phyloP scores from a whole-genome alignment of 2,888 invertebrate genomes.

The Oscheius onirici region DNA sequence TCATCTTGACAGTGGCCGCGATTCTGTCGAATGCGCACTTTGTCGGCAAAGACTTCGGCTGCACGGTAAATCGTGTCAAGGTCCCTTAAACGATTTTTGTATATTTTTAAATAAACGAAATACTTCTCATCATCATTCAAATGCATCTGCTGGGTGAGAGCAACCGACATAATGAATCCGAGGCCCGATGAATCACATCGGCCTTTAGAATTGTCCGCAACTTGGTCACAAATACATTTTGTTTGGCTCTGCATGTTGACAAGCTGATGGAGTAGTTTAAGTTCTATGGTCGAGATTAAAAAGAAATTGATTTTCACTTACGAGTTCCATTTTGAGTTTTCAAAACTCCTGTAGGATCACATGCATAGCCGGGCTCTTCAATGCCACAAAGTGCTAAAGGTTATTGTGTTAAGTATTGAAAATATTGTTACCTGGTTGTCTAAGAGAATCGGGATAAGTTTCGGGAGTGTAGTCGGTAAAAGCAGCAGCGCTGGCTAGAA shows the following conservation, averaged over 20 bases:
- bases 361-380: slow-evolving; percentile 23
- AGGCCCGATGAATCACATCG: slow-evolving; percentile 14
- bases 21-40: slow-evolving; percentile 38
- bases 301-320: slow-evolving; percentile 1
- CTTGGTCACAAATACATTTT: slow-evolving; percentile 22
- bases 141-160: slow-evolving; percentile 25
- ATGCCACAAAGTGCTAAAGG: slow-evolving; percentile 22
- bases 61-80: slow-evolving; percentile 34
- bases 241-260: slow-evolving; percentile 15
- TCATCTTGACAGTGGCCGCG: slow-evolving; percentile 52
- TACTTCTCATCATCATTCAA: slow-evolving; percentile 30
- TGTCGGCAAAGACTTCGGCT: slow-evolving; percentile 49
- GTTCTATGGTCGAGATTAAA: not conserved
- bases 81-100: slow-evolving; percentile 32
- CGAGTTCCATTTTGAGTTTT: slow-evolving; percentile 14
- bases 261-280: slow-evolving; percentile 15
- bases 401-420: not conserved
- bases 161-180: slow-evolving; percentile 26
- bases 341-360: slow-evolving; percentile 28
- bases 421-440: slow-evolving; percentile 5
- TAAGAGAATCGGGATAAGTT: slow-evolving; percentile 33
- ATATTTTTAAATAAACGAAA: not conserved
- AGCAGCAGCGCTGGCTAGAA: not conserved
- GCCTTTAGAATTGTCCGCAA: not conserved
- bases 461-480: slow-evolving; percentile 28